These are phyloP conservation scores for Troides helena DNA, from an alignment of 2,888 invertebrate genomes.

Conservation along the genomic window DNA sequence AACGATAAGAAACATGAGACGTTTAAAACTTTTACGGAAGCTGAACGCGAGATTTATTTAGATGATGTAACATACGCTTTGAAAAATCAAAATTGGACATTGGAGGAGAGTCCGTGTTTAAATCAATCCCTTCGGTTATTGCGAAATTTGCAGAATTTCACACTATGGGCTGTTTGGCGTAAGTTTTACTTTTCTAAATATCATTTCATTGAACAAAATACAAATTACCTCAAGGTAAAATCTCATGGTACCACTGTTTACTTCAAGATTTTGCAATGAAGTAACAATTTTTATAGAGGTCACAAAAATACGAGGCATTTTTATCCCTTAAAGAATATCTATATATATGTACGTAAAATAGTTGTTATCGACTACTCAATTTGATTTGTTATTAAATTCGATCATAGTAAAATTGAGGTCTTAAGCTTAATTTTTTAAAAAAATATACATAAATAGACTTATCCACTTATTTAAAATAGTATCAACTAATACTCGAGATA, in stretches of 20 bases:
- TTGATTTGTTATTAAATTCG: too few relatives aligned
- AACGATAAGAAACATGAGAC: conserved; percentile 36
- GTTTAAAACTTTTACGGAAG: conserved; percentile 36
- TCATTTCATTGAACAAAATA: background rate
- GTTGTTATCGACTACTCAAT: too few relatives aligned
- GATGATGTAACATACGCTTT: conserved; percentile 65
- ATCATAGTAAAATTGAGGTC: too few relatives aligned
- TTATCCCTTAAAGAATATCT: too few relatives aligned
- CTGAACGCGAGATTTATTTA: conserved; percentile 54
- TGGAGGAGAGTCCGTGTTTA: conserved; percentile 58
- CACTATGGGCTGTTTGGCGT: conserved; percentile 81
- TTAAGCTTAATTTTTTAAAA: too few relatives aligned
- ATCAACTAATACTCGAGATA: too few relatives aligned
- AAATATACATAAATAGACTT: too few relatives aligned
- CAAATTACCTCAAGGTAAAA: background rate
- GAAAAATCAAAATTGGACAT: conserved; percentile 61
- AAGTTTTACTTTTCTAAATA: conserved; percentile 42
- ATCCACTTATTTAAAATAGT: too few relatives aligned
- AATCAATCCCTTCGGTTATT: conserved; percentile 58
- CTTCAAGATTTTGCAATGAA: too few relatives aligned
- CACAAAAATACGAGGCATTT: too few relatives aligned
- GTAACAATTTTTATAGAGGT: too few relatives aligned
- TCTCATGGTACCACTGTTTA: background rate
- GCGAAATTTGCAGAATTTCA: conserved; percentile 70
- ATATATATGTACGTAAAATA: too few relatives aligned